phyloP scores from a whole-genome alignment of 1,140 invertebrate genomes.

The Hyles vespertilio region DNA sequence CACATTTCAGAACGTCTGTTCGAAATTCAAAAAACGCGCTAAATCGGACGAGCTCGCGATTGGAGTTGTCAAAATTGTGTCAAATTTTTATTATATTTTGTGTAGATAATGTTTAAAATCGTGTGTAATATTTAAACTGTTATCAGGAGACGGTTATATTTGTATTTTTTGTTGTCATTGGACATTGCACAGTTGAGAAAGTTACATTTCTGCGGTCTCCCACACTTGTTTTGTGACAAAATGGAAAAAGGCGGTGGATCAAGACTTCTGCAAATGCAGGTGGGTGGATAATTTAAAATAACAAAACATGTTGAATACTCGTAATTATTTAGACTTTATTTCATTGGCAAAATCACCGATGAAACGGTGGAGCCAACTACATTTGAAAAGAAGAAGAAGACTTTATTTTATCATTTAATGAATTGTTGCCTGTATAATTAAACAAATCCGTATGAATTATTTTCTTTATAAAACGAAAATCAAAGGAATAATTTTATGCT shows the following conservation, averaged over 20 bases:
- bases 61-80: constrained; percentile 36
- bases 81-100: constrained; percentile 49
- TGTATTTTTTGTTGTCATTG: background rate
- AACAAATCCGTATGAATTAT: too few species aligned
- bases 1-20: constrained; percentile 7
- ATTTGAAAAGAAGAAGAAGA: too few species aligned
- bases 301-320: too few species aligned
- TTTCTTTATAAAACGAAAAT: too few species aligned
- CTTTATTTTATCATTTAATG: too few species aligned
- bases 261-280: constrained; percentile 77
- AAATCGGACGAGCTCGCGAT: constrained; percentile 1
- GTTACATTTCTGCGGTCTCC: constrained; percentile 27
- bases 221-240: constrained; percentile 25
- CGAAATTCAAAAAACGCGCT: constrained; percentile 1
- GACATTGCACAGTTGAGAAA: constrained; percentile 7
- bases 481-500: too few species aligned
- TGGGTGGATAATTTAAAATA: constrained; percentile 29
- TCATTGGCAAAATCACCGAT: too few species aligned
- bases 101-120: constrained; percentile 43
- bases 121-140: constrained; percentile 20
- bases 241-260: constrained; percentile 68
- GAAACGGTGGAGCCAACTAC: too few species aligned
- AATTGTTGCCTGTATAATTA: too few species aligned
- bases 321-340: too few species aligned
- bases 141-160: too few species aligned